Evolutionary conservation across 2,888 invertebrate species (phyloP), one percentile per base, ranked within the genome.

Genomic region (Amiota minor): DNA sequence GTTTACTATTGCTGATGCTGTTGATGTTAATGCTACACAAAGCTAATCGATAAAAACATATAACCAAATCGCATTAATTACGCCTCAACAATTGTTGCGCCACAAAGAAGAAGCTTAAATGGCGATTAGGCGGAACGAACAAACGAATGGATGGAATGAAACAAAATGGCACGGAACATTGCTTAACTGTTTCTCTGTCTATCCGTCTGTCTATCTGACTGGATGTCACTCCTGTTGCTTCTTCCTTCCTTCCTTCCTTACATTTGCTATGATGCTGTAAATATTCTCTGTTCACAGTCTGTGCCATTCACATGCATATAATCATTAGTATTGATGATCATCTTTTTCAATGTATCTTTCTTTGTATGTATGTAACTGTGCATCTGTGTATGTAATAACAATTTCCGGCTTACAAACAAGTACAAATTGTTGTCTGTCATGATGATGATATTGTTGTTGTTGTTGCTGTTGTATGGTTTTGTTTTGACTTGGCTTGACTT

Each of bases 11-110:
- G 45, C n/a, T 62, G 14, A 35, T 35, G 23, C 62, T 23, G 59
- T 59, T 11, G n/a, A 35, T 62, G 53, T 12, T n/a, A 3, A 53
- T 53, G 53, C 47, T n/a, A 67, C 18, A 20, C 20, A 23, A 64
- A 72, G 76, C 77, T 81, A 82, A 82, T 83, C 81, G 84, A 83
- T 83, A 76, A 45, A 76, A 62, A 62, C 62, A 81, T 80, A 80
- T 78, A 84, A 74, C 78, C 81, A 83, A 85, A 83, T 83, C 85
- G 81, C 78, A 83, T 83, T 85, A 83, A 80, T 83, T 81, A 85
- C 83, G 82, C 83, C 80, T 79, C 84, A 82, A 72, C 85, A 83
- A 85, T 81, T 82, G 83, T 82, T 82, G 83, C 76, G 85, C 83
- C 85, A 79, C 85, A 83, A 82, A 81, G 35, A 2, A 35, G 35